Percentiles rank a stretch among this genome's conserved stretches.
These are phyloP conservation scores for Syritta pipiens DNA, from an alignment of 2,888 invertebrate species.

Conservation along the genomic window DNA sequence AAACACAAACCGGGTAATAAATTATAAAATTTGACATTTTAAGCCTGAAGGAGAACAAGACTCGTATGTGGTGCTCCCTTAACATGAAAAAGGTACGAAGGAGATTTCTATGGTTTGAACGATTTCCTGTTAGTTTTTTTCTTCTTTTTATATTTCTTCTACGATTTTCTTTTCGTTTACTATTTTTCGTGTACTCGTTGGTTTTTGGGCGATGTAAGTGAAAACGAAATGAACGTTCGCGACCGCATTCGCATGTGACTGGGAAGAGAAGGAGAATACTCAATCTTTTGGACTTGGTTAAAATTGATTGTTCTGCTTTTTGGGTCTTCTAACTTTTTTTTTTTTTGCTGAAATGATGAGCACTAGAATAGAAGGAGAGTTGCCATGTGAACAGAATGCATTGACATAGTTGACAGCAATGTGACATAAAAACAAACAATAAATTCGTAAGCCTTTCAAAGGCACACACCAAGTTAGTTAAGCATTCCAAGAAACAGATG, in stretches of 20 bases:
- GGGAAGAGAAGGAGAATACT: background rate
- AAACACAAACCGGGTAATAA: conserved; percentile 79
- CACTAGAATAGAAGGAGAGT: background rate
- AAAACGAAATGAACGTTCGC: conserved; percentile 26
- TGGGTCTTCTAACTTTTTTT: too few relatives aligned
- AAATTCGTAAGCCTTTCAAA: too few relatives aligned
- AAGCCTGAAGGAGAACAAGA: conserved; percentile 70
- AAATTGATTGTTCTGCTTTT: background rate
- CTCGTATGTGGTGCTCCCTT: too few relatives aligned
- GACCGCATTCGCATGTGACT: background rate
- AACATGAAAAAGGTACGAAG: conserved; percentile 33
- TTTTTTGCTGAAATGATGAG: too few relatives aligned
- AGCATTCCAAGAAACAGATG: too few relatives aligned
- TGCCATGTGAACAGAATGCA: background rate
- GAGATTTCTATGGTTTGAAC: conserved; percentile 23
- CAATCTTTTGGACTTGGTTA: conserved; percentile 21
- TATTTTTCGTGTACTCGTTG: background rate
- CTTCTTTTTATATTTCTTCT: background rate
- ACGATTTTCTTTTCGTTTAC: background rate
- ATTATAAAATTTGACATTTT: conserved; percentile 79
- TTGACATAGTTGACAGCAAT: too few relatives aligned
- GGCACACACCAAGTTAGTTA: too few relatives aligned
- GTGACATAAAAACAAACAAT: too few relatives aligned
- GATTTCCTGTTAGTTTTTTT: conserved; percentile 15
- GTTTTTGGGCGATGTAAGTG: conserved; percentile 4